Evolutionary conservation across 2,113 vertebrate species (phyloP), one percentile per base, ranked within the genome.

Genomic region (Tichodroma muraria): DNA sequence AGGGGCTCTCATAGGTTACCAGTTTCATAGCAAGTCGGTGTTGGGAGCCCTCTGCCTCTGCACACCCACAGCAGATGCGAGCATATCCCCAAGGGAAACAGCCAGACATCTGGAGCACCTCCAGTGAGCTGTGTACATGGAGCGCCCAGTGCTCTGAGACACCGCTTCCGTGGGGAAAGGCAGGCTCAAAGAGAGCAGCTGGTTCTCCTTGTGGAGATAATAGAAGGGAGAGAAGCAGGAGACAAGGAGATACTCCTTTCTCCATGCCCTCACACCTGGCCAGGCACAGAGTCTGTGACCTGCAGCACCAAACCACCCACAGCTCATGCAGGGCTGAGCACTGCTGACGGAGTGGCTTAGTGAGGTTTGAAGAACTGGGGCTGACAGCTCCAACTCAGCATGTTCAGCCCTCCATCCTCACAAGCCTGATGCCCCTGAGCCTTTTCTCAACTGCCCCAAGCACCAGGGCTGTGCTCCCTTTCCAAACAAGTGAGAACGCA

Each of bases 101-200:
- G 37, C 31, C 38, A 84, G 40, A 64, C 23, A 57, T 8, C 1
- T 45, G 18, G 57, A 33, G 17, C 37, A 53, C 18, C 59, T 28
- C 38, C 8, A 1, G 14, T 28, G 22, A 82, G 64, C 38, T 33
- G 50, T 18, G 37, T 42, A 49, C 18, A 14, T 2, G 0, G 2
- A 42, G 25, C 25, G 22, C 53, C 44, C 4, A 0, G 24, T 50
- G 61, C 57, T 71, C 42, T 28, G 42, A 87, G 53, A 52, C 47
- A 69, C 23, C 0, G 0, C 25, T 45, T 78, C 35, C 0, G 1
- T 1, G 15, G 33, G 30, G 35, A 38, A 82, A 44, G 42, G 21
- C 44, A 35, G 37, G 15, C 15, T 87, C 45, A 21, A 33, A 35
- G 71, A 54, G 31, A 71, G 28, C 52, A 90, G 44, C 40, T 86